These are phyloP conservation scores for Cremastinae sp. DNA, from an alignment of 2,888 invertebrate species.

Conservation along the genomic window DNA sequence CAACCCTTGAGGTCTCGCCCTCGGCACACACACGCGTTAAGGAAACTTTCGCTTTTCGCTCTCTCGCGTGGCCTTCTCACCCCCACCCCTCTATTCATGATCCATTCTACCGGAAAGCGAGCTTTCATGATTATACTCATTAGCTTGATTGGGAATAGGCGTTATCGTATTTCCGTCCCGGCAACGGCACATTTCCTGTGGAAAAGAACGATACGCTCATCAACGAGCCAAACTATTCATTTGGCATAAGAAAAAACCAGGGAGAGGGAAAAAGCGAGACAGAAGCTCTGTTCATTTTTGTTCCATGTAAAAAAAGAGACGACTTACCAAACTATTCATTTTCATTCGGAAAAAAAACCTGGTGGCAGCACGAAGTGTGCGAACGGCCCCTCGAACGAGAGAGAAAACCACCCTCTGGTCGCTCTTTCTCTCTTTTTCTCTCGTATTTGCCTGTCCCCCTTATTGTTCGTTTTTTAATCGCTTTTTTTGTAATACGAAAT, in stretches of 20 bases:
- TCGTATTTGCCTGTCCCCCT: not conserved
- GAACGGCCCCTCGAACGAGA: conserved; percentile 19
- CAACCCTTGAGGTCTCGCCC: conserved; percentile 44
- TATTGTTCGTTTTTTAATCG: not conserved
- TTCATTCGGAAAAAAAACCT: conserved; percentile 22
- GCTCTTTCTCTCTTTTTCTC: conserved; percentile 3
- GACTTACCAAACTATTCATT: conserved; percentile 39
- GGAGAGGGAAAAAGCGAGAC: too few species aligned
- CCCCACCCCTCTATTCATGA: conserved; percentile 3
- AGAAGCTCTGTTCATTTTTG: too few species aligned
- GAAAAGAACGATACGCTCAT: not conserved
- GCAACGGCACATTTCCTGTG: conserved; percentile 4
- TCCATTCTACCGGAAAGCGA: conserved; percentile 45
- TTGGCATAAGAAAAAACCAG: too few species aligned
- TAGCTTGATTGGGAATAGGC: conserved; percentile 73
- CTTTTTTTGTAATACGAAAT: not conserved
- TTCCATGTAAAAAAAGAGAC: too few species aligned
- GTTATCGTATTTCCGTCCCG: conserved; percentile 63
- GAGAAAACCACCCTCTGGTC: conserved; percentile 16
- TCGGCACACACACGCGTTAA: too few species aligned
- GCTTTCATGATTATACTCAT: conserved; percentile 71
- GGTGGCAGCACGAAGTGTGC: conserved; percentile 3
- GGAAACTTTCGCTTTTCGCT: conserved; percentile 20
- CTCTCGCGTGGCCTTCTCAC: not conserved
- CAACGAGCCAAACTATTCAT: too few species aligned